Percentiles rank a stretch among this genome's conserved stretches.
These are phyloP conservation scores for Trinorchestia longiramus DNA, from an alignment of 1,140 invertebrate genomes.

Conservation along the genomic window DNA sequence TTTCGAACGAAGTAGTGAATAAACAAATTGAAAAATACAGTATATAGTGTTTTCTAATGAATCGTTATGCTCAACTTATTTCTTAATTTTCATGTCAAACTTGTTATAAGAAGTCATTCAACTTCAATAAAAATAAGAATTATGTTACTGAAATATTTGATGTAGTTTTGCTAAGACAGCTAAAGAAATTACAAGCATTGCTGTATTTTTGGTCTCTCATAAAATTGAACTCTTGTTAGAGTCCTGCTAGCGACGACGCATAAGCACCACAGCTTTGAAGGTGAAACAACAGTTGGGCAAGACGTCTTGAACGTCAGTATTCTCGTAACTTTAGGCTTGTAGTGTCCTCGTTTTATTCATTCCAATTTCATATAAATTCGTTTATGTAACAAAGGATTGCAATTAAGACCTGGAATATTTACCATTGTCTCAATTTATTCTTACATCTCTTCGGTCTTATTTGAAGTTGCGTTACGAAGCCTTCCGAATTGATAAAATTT, in stretches of 20 bases:
- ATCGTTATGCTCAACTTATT: too few relatives aligned
- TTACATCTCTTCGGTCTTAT: not conserved
- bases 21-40: too few relatives aligned
- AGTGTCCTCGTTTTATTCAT: not conserved
- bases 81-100: too few relatives aligned
- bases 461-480: not conserved
- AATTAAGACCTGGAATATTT: not conserved
- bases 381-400: not conserved
- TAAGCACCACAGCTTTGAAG: not conserved
- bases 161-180: not conserved
- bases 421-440: not conserved
- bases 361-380: not conserved
- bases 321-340: not conserved
- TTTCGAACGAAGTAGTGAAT: too few relatives aligned
- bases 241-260: not conserved
- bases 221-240: not conserved
- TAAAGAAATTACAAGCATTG: not conserved
- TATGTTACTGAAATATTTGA: not conserved
- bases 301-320: not conserved
- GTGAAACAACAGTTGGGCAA: not conserved
- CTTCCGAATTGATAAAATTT: not conserved
- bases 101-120: not conserved
- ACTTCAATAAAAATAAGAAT: not conserved
- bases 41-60: too few relatives aligned
- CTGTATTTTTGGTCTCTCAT: not conserved